Conservation (phyloP, 2,888 invertebrate genomes). For the Portevinia maculata region DNA sequence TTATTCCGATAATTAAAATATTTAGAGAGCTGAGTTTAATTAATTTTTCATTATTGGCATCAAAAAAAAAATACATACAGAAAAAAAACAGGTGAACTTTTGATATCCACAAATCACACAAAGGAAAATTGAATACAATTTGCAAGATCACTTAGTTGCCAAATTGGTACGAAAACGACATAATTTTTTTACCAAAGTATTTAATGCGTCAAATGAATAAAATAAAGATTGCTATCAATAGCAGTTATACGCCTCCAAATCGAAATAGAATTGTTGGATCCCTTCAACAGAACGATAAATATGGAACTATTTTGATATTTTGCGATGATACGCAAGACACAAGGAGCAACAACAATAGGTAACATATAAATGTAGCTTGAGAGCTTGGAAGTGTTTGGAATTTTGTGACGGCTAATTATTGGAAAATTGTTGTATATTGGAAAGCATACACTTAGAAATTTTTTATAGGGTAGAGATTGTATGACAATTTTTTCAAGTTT, state of each 20-base stretch:
- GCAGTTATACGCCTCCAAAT: slow-evolving; percentile 53
- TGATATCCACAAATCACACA: slow-evolving; percentile 34
- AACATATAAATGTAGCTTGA: slow-evolving; percentile 26
- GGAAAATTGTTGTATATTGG: neutral
- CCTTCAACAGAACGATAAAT: slow-evolving; percentile 12
- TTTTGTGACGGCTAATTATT: neutral
- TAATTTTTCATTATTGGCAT: slow-evolving; percentile 57
- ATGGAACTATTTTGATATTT: slow-evolving; percentile 32
- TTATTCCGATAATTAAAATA: slow-evolving; percentile 33
- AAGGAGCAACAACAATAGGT: slow-evolving; percentile 14
- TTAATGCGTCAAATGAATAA: slow-evolving; percentile 43
- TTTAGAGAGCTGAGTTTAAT: neutral
- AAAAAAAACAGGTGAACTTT: slow-evolving; percentile 28
- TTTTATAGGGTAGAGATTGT: neutral
- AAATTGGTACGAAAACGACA: neutral
- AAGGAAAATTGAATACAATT: slow-evolving; percentile 26
- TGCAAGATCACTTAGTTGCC: neutral
- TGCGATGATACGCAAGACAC: slow-evolving; percentile 11
- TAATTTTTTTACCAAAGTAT: slow-evolving; percentile 53
- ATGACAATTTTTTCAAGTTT: too few relatives aligned
- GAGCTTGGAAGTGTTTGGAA: slow-evolving; percentile 4
- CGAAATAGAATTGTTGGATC: slow-evolving; percentile 5
- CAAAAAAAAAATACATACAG: slow-evolving; percentile 18
- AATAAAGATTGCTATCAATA: slow-evolving; percentile 23
- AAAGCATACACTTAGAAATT: neutral